Evolutionary conservation across 2,113 vertebrate genomes (phyloP), one percentile per base, ranked within the genome.

Genomic region (Gobius niger): DNA sequence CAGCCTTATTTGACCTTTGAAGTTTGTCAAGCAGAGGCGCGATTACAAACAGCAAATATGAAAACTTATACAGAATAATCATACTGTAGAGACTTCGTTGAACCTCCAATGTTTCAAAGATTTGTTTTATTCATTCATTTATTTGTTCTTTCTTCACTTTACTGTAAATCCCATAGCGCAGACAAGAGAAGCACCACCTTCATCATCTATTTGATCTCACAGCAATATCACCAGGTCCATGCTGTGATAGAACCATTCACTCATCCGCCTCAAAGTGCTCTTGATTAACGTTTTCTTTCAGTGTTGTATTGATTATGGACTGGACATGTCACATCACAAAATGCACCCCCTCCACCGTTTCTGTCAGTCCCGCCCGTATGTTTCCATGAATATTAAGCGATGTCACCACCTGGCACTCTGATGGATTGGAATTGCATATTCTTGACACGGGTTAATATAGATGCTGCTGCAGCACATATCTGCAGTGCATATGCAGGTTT

Each of bases 301-400:
- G 24, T 24, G 24, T 24, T 24, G 52, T 54, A 14, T 41, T 59
- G 56, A 24, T 59, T 6, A 41, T 59, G 14, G 34, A 59, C 41
- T 59, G 40, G 2, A 24, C 19, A 24, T 18, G 24, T 41, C 24
- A 59, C 56, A 41, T 41, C 24, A 24, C 24, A 24, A 24, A 24
- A 24, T 24, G 3, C 24, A 34, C 24, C 24, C 24, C 24, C 24
- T 3, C 24, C 24, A 24, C 24, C 24, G 3, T 24, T 24, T 24
- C 24, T 24, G 19, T 57, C 54, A 9, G 14, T 13, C 47, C 16
- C 10, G 4, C 53, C 1, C 40, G 18, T 53, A 13, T 63, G 42
- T 14, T 19, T 68, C 19, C 4, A 65, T 69, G 40, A 81, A 69
- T 71, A 73, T 67, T 10, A 19, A 54, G 18, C 24, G 24, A 24